Evolutionary conservation across 1,140 invertebrate species (phyloP).

Genomic region (Drosophila arizonae): DNA sequence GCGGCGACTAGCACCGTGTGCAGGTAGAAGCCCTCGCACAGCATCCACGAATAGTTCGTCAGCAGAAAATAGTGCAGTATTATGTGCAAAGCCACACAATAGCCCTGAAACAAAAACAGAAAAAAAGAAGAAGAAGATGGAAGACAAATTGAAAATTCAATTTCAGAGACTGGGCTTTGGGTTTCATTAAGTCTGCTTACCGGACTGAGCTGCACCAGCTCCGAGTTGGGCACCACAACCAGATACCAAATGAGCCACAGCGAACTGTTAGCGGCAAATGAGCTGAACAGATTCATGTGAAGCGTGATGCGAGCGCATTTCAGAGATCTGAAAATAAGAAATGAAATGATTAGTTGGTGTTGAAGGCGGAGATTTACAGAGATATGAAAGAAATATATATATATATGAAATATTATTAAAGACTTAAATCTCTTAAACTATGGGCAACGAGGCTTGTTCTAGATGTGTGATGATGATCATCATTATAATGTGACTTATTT

Average conservation of each 20-base stretch:
- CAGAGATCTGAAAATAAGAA: conserved; percentile 84
- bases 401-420: no score
- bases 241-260: conserved; percentile 87
- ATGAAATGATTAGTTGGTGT: conserved; percentile 38
- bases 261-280: conserved; percentile 92
- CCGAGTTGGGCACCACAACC: conserved; percentile 84
- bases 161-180: not conserved
- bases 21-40: conserved; percentile 96
- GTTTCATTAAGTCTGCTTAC: conserved; percentile 73
- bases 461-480: no score
- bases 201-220: conserved; percentile 83
- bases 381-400: no score
- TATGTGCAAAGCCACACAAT: conserved; percentile 92
- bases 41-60: conserved; percentile 98
- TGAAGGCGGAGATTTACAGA: not conserved
- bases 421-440: no score
- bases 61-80: conserved; percentile 94
- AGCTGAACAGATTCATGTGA: conserved; percentile 96
- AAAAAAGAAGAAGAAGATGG: not conserved
- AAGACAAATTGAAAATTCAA: not conserved
- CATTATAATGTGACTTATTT: no score
- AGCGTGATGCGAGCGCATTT: conserved; percentile 94
- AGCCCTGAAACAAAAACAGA: conserved; percentile 84
- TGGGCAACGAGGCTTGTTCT: no score
- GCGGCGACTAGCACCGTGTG: conserved; percentile 95